Evolutionary conservation across 2,888 invertebrate species (phyloP).

Genomic region (Cabera pusaria): DNA sequence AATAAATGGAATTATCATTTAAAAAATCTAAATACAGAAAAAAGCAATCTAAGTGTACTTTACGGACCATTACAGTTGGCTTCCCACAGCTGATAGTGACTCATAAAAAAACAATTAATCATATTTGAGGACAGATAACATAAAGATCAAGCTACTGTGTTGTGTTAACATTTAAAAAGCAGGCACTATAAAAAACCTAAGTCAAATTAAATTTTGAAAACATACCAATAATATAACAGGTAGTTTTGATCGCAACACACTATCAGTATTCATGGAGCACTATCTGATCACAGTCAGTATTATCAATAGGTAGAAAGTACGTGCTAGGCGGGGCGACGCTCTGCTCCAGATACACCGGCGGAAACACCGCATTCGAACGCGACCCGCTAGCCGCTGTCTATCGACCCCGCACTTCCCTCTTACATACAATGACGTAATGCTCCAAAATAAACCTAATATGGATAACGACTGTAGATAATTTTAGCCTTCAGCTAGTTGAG

Average conservation of each 20-base stretch:
- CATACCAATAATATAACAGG: not conserved
- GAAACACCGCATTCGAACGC: constrained; percentile 36
- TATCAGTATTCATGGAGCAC: constrained; percentile 35
- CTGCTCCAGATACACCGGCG: constrained; percentile 37
- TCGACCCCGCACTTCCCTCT: constrained; percentile 46
- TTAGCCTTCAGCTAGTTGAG: constrained; percentile 49
- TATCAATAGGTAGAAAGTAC: constrained; percentile 22
- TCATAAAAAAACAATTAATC: too few species aligned
- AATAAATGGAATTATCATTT: too few species aligned
- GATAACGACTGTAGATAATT: constrained; percentile 52
- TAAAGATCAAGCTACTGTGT: too few species aligned
- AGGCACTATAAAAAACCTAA: too few species aligned
- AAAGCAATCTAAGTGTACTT: too few species aligned
- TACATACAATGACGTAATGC: constrained; percentile 76
- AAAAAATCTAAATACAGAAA: too few species aligned
- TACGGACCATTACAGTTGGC: too few species aligned
- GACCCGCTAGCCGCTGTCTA: constrained; percentile 22
- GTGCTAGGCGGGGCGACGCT: constrained; percentile 10
- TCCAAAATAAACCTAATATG: constrained; percentile 80
- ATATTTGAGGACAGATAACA: too few species aligned
- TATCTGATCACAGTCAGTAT: constrained; percentile 26
- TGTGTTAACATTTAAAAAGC: too few species aligned
- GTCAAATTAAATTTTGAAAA: too few species aligned
- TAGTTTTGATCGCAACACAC: too few species aligned
- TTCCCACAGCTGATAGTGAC: too few species aligned